Conservation (phyloP, 2,113 vertebrate genomes). For the Candoia aspera region DNA sequence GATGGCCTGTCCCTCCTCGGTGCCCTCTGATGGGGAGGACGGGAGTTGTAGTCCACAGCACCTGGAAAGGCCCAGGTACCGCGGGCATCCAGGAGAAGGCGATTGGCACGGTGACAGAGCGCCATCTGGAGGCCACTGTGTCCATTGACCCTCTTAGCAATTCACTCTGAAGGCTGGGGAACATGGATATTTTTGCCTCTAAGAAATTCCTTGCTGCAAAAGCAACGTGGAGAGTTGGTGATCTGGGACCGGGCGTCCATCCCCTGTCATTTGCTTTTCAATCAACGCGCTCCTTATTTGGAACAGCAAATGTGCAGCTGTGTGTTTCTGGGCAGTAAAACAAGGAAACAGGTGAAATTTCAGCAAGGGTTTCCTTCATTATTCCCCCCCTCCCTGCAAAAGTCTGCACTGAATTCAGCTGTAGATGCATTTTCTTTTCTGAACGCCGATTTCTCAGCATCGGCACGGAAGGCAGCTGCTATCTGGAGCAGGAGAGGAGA, state of each 20-base stretch:
- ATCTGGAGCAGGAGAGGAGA: background rate
- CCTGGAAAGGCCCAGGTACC: background rate
- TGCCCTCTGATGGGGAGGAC: background rate
- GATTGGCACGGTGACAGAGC: background rate
- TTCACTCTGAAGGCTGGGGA: background rate
- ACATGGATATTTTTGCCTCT: no score
- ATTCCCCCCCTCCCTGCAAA: background rate
- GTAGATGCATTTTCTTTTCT: background rate
- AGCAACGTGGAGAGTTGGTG: no score
- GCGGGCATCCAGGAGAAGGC: background rate
- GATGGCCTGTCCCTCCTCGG: background rate
- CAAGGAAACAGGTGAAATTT: background rate
- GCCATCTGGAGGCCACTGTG: background rate
- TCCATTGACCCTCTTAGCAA: background rate
- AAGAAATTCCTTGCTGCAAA: no score
- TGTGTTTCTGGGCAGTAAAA: background rate
- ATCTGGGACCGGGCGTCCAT: no score
- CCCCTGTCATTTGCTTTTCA: no score
- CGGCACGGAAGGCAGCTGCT: background rate
- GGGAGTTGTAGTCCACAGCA: background rate
- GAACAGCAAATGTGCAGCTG: background rate
- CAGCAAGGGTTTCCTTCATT: background rate
- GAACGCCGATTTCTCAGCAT: background rate
- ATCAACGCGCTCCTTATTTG: no score
- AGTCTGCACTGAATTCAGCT: background rate